Conservation (phyloP, 2,888 invertebrate species). For the Xanthorhoe designata region DNA sequence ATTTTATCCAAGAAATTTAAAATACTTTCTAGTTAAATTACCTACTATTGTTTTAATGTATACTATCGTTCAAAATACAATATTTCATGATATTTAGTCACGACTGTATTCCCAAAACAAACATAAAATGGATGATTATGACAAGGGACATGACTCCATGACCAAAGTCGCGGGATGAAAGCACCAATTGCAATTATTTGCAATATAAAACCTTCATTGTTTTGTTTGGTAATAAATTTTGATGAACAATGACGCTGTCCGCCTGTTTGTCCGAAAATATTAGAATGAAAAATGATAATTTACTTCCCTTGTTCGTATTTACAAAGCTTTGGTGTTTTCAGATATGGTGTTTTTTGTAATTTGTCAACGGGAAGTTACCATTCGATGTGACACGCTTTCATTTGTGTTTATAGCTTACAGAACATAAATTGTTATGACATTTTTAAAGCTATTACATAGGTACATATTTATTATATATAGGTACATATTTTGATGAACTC, state of each 20-base stretch:
- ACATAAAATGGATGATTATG: no score
- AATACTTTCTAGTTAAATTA: no score
- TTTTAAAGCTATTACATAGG: no score
- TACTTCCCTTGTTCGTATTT: slow-evolving; percentile 37
- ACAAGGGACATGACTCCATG: not conserved
- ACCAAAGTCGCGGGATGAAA: not conserved
- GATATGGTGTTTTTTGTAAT: slow-evolving; percentile 27
- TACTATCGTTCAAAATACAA: no score
- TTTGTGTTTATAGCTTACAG: not conserved
- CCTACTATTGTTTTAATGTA: no score
- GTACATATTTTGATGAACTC: no score
- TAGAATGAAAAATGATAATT: slow-evolving; percentile 45
- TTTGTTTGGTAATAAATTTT: slow-evolving; percentile 45
- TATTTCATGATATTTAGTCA: no score
- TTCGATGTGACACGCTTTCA: slow-evolving; percentile 8
- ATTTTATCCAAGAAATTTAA: no score
- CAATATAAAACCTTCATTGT: slow-evolving; percentile 7
- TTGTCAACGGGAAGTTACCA: slow-evolving; percentile 24
- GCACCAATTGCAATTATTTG: not conserved
- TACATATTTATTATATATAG: no score
- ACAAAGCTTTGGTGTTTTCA: slow-evolving; percentile 26
- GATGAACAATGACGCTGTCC: slow-evolving; percentile 44
- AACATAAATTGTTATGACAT: no score
- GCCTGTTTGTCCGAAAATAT: slow-evolving; percentile 42
- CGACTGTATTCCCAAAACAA: no score